Base-by-base conservation (phyloP, 2,113 vertebrate species). In the Tachysurus fulvidraco region DNA sequence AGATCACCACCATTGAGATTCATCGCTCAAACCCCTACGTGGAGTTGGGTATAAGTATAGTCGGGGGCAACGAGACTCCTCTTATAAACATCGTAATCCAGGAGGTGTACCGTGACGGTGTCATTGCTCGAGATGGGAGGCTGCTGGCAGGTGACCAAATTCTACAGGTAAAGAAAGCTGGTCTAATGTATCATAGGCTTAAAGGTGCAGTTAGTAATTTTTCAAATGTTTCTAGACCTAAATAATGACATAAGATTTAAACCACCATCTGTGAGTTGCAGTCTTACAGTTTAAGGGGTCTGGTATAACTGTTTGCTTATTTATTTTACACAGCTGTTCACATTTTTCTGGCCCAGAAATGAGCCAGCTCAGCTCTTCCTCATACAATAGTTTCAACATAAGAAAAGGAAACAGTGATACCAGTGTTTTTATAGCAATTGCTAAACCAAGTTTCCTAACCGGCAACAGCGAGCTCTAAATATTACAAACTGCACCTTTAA, bases 21-120 rank as follows among this genome's bases (percentile, higher is more conserved):
- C 97, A 98, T 92, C 97, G 98, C 13, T 96, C 97, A 79, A 98
- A 98, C 93, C 98, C 98, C 25, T 99, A 98, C 16, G 96, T 98
- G 8, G 98, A 99, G 93, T 93, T 99, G 89, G 98, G 98, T 91
- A 97, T 99, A 92, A 99, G 98, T 92, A 95, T 99, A 65, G 98
- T 99, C 19, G 98, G 98, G 62, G 98, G 98, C 88, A 99, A 98
- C 59, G 98, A 99, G 94, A 99, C 98, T 0, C 98, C 98, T 57
- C 95, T 99, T 93, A 99, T 99, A 91, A 99, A 99, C 94, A 94
- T 99, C 71, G 98, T 99, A 89, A 99, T 99, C 93, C 98, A 99
- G 90, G 98, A 99, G 87, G 98, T 99, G 89, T 99, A 99, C 94
- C 95, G 98, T 23, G 98, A 99, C 54, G 97, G 98, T 23, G 95